These are phyloP conservation scores for Isurus oxyrinchus DNA, from an alignment of 2,113 vertebrate species.

Conservation along the genomic window DNA sequence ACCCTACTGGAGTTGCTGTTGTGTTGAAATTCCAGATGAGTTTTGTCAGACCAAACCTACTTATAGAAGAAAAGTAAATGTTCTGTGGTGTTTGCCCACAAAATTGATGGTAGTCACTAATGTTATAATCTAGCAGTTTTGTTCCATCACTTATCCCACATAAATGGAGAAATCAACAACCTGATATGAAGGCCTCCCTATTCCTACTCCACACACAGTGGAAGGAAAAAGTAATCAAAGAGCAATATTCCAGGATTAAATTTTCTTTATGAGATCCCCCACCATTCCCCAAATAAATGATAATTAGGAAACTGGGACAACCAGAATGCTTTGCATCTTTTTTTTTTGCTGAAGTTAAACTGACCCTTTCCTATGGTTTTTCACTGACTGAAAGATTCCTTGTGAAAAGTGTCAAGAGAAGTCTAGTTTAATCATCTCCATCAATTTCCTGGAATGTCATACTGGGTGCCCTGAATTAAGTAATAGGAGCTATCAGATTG, in stretches of 20 bases:
- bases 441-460: not conserved
- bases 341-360: not conserved
- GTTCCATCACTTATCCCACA: not conserved
- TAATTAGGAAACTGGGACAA: not conserved
- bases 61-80: not conserved
- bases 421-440: not conserved
- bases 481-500: not conserved
- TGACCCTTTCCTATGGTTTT: not conserved
- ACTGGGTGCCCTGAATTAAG: not conserved
- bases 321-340: not conserved
- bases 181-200: not conserved
- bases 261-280: not conserved
- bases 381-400: not conserved
- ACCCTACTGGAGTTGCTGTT: not conserved
- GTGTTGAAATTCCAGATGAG: not conserved
- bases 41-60: not conserved
- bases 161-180: not conserved
- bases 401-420: not conserved
- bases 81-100: not conserved
- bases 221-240: not conserved
- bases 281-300: not conserved
- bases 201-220: not conserved
- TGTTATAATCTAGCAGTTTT: not conserved
- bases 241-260: not conserved
- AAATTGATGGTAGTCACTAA: not conserved